phyloP scores from a whole-genome alignment of 2,113 vertebrate genomes.

The Myiozetetes cayanensis region DNA sequence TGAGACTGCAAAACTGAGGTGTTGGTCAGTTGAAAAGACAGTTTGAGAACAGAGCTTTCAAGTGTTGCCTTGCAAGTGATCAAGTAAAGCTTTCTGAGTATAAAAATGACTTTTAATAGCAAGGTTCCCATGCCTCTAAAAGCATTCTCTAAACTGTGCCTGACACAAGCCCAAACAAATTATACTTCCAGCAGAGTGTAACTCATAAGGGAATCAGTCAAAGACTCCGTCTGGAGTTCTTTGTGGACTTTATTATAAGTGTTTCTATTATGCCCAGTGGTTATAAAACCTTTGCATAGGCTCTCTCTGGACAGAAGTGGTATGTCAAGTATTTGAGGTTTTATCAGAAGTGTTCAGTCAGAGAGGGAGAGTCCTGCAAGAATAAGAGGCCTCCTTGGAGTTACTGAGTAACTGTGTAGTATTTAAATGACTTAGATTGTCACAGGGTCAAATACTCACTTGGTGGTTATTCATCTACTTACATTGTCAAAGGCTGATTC shows the following conservation, averaged over 20 bases:
- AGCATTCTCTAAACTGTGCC: background rate
- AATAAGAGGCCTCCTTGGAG: background rate
- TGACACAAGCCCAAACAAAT: background rate
- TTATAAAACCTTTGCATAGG: background rate
- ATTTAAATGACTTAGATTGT: background rate
- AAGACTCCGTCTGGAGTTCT: background rate
- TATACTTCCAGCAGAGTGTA: background rate
- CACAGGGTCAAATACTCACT: background rate
- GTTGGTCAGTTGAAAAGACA: background rate
- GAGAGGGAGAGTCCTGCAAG: background rate
- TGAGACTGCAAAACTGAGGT: background rate
- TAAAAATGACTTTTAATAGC: background rate
- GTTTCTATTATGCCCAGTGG: fast-evolving
- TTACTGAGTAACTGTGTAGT: slow-evolving; percentile 16
- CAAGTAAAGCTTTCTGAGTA: background rate
- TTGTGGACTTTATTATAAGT: background rate
- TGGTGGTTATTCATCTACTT: background rate
- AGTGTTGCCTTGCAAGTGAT: background rate
- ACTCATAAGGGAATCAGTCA: background rate
- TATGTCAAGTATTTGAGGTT: background rate
- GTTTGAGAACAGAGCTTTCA: background rate
- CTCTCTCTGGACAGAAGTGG: background rate
- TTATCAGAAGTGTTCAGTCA: background rate
- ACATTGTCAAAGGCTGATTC: slow-evolving; percentile 70
- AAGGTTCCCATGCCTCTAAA: background rate